A percentile compares a stretch with the other conserved stretches of the same genome.
phyloP scores from a whole-genome alignment of 1,140 invertebrate genomes.

The Latrodectus geometricus region DNA sequence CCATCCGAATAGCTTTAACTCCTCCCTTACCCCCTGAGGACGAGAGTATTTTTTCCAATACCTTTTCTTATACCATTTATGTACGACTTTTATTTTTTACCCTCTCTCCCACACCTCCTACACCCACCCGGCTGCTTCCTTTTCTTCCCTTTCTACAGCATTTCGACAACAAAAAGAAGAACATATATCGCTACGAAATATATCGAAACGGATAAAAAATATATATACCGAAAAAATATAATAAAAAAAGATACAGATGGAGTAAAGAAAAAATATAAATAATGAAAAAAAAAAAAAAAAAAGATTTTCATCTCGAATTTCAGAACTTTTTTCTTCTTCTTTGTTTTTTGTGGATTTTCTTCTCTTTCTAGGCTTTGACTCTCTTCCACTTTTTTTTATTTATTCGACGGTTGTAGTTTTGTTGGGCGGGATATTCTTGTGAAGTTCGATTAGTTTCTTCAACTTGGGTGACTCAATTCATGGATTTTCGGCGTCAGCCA shows the following conservation, averaged over 20 bases:
- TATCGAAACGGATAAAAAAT: slow-evolving; percentile 47
- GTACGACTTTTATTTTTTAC: slow-evolving; percentile 38
- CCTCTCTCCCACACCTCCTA: neutral
- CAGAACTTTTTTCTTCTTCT: slow-evolving; percentile 44
- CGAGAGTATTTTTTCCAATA: slow-evolving; percentile 48
- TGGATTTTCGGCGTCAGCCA: slow-evolving; percentile 52
- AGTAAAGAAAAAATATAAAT: slow-evolving; percentile 17
- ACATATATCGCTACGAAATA: slow-evolving; percentile 20
- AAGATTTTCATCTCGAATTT: slow-evolving; percentile 62
- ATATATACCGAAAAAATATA: slow-evolving; percentile 25
- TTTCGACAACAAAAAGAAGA: slow-evolving; percentile 53
- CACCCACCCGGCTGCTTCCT: slow-evolving; percentile 24
- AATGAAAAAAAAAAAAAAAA: slow-evolving; percentile 32
- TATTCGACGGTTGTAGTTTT: slow-evolving; percentile 30
- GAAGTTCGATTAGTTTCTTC: slow-evolving; percentile 62
- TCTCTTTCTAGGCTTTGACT: slow-evolving; percentile 4
- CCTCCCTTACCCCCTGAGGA: slow-evolving; percentile 14
- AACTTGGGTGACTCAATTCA: slow-evolving; percentile 61
- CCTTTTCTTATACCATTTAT: slow-evolving; percentile 58
- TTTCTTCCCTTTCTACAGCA: slow-evolving; percentile 31
- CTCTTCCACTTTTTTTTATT: slow-evolving; percentile 1
- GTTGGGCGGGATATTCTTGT: slow-evolving; percentile 55
- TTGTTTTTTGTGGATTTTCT: neutral
- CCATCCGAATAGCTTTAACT: slow-evolving; percentile 60
- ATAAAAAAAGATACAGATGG: slow-evolving; percentile 38